Evolutionary conservation across 2,113 vertebrate genomes (phyloP).

Genomic region (Toxostoma redivivum): DNA sequence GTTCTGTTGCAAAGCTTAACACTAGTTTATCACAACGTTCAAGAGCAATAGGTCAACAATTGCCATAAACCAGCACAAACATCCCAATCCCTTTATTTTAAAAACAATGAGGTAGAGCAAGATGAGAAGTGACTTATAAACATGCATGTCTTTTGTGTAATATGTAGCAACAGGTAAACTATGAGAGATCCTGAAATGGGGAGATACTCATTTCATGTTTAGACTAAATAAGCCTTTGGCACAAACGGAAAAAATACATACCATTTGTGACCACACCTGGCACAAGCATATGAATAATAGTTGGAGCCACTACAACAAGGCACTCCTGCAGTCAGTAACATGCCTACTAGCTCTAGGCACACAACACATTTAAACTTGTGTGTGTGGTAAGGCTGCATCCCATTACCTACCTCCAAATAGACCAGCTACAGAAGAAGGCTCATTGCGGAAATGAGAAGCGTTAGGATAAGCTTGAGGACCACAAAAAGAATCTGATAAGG

Average conservation of each 20-base stretch:
- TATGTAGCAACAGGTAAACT: background rate
- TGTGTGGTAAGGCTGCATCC: background rate
- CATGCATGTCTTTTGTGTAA: background rate
- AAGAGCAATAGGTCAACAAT: background rate
- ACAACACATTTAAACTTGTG: background rate
- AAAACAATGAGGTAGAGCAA: background rate
- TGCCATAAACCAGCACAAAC: background rate
- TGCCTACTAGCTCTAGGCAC: background rate
- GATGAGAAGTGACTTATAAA: background rate
- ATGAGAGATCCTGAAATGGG: constrained; percentile 21
- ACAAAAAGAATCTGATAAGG: constrained; percentile 87
- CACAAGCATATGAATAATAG: background rate
- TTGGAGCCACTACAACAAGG: background rate
- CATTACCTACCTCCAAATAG: constrained; percentile 85
- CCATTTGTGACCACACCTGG: background rate
- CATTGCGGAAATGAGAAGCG: constrained; percentile 81
- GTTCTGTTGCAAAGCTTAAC: background rate
- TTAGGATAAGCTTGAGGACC: constrained; percentile 81
- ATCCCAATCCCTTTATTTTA: background rate
- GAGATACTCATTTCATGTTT: constrained; percentile 43
- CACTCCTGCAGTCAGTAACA: background rate
- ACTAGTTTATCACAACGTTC: background rate
- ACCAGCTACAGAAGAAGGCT: constrained; percentile 84
- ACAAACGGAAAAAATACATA: background rate
- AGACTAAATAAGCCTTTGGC: background rate